Evolutionary conservation across 2,888 invertebrate genomes (phyloP).

Genomic region (Odontothrips loti): DNA sequence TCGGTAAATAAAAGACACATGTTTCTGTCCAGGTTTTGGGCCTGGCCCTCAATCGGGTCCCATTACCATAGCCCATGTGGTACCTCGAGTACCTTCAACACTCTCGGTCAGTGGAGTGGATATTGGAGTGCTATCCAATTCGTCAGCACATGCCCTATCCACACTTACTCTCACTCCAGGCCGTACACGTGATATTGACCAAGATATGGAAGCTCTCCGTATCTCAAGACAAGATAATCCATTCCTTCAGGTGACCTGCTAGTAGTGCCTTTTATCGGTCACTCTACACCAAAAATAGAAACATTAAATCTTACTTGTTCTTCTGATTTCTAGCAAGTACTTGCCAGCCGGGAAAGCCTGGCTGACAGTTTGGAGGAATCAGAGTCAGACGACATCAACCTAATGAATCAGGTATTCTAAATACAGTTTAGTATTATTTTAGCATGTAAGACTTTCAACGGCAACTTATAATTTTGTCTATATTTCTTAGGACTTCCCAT

Average conservation of each 20-base stretch:
- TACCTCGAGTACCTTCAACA: conserved; percentile 49
- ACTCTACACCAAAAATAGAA: neutral
- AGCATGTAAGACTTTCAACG: neutral
- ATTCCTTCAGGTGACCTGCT: conserved; percentile 62
- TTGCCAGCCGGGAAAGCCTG: conserved; percentile 74
- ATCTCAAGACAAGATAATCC: conserved; percentile 81
- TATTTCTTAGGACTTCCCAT: conserved; percentile 49
- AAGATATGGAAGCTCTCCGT: conserved; percentile 78
- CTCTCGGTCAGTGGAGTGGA: conserved; percentile 49
- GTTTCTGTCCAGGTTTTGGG: neutral
- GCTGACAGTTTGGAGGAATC: conserved; percentile 69
- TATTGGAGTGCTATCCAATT: conserved; percentile 42
- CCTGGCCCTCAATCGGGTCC: neutral
- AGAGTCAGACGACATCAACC: conserved; percentile 70
- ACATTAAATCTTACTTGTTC: conserved; percentile 20
- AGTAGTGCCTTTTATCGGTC: neutral
- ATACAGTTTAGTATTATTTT: neutral
- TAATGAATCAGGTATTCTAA: conserved; percentile 67
- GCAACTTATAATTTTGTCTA: conserved; percentile 28
- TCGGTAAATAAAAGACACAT: neutral
- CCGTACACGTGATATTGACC: conserved; percentile 70
- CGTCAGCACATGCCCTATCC: conserved; percentile 57
- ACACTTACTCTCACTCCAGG: conserved; percentile 68
- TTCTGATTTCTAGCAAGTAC: conserved; percentile 55
- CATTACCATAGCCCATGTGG: conserved; percentile 33